Base-by-base conservation (phyloP, 2,888 invertebrate genomes). In the Drosophila buzzatii region DNA sequence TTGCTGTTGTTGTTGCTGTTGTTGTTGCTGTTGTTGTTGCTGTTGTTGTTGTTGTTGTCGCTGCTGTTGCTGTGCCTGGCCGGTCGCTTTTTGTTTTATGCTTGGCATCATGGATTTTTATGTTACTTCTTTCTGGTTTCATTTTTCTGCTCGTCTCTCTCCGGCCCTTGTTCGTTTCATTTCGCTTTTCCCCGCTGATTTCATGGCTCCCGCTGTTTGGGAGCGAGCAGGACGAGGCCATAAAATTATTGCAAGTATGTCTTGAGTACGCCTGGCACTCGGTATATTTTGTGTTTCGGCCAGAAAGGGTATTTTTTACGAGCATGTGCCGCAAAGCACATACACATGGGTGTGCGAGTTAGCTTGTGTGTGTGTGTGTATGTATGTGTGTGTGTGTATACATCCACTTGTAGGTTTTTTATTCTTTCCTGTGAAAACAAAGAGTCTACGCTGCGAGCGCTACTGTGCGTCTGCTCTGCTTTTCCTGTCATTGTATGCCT, bases 241-340 rank as follows among this genome's bases (percentile, higher is more conserved):
- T 85, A 85, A 85, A 85, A 85, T 86, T 85, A 85, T 85, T 86
- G 85, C 86, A 86, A 86, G 85, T 86, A 85, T 85, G 85, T 86
- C 85, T 85, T 85, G 86, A 85, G 85, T 82, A 86, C 79, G 85
- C 85, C 79, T 79, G 86, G 79, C 82, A 85, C 85, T 86, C 82
- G 79, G 82, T 79, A 76, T 81, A 72, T 78, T 71, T 76, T 77
- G 68, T 55, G 55, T 78, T 81, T 71, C 62, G 67, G 65, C 57
- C 55, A 70, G 83, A 75, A 85, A 80, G 86, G 86, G 86, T 85
- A 85, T 85, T 70, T 84, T 85, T 84, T 84, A 84, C 83, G 83
- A 85, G 80, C 70, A 71, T 83, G 74, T 75, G 85, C 85, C 81
- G 82, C 74, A 74, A 71, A 85, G 82, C 76, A 57, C 61, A 70